Conservation (phyloP, 2,888 invertebrate genomes). For the Pachycephus smyrnensis region DNA sequence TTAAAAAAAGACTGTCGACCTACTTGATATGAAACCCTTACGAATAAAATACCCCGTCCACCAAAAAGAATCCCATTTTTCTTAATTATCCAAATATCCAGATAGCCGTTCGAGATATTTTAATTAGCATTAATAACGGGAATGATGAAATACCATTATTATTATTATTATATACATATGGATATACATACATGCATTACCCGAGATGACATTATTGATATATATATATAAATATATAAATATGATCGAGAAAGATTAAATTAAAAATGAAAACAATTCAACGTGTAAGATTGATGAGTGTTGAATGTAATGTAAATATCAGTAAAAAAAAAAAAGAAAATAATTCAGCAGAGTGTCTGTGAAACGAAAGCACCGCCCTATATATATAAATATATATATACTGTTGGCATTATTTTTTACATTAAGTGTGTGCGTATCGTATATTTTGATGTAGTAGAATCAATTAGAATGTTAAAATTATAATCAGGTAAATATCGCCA, state of each 20-base stretch:
- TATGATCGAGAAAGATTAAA: conserved; percentile 26
- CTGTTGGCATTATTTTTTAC: not conserved
- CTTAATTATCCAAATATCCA: not conserved
- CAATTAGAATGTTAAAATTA: not conserved
- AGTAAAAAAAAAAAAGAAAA: conserved; percentile 26
- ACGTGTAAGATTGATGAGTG: conserved; percentile 24
- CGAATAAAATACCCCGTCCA: not conserved
- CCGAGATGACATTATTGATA: conserved; percentile 40
- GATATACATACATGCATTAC: conserved; percentile 37
- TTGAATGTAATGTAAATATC: conserved; percentile 46
- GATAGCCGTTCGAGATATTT: conserved; percentile 51
- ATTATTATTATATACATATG: conserved; percentile 37
- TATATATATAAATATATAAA: conserved; percentile 43
- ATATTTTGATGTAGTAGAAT: not conserved
- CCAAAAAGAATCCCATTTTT: not conserved
- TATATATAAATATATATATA: not conserved
- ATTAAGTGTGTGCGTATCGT: not conserved
- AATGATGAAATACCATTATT: conserved; percentile 21
- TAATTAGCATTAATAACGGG: conserved; percentile 36
- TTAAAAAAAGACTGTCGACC: not conserved
- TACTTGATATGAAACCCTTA: not conserved
- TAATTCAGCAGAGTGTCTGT: conserved; percentile 39
- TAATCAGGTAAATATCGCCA: not conserved
- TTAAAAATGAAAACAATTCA: conserved; percentile 13
- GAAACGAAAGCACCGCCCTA: conserved; percentile 17